phyloP scores from a whole-genome alignment of 2,888 invertebrate genomes.

The Asteroscopus sphinx region DNA sequence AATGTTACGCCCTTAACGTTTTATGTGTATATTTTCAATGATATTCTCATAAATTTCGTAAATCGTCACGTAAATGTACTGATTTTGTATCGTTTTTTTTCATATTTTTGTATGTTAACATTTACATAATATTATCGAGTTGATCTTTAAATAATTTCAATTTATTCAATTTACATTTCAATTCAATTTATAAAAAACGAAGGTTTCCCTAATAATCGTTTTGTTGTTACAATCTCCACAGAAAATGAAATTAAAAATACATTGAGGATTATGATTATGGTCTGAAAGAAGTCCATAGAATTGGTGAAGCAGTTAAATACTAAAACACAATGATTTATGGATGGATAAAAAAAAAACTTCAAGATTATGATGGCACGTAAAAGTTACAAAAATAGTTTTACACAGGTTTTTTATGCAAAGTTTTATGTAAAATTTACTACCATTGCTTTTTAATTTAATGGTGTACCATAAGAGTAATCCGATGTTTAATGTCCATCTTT shows the following conservation, averaged over 20 bases:
- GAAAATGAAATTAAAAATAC: slow-evolving; percentile 15
- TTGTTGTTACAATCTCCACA: slow-evolving; percentile 13
- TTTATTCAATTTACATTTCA: too few relatives aligned
- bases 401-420: slow-evolving; percentile 50
- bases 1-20: slow-evolving; percentile 61
- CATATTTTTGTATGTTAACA: slow-evolving; percentile 47
- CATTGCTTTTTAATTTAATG: slow-evolving; percentile 71
- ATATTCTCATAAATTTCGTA: slow-evolving; percentile 75
- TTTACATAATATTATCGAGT: slow-evolving; percentile 42
- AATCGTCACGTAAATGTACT: slow-evolving; percentile 68
- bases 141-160: slow-evolving; percentile 33
- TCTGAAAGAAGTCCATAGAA: slow-evolving; percentile 6
- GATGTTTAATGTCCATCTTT: slow-evolving; percentile 54
- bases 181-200: too few relatives aligned
- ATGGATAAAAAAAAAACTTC: slow-evolving; percentile 39
- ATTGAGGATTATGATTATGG: slow-evolving; percentile 2
- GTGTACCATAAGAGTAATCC: slow-evolving; percentile 61
- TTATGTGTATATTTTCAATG: slow-evolving; percentile 73
- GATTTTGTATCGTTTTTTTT: slow-evolving; percentile 62
- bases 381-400: slow-evolving; percentile 59
- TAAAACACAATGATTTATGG: slow-evolving; percentile 26
- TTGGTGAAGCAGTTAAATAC: slow-evolving; percentile 24
- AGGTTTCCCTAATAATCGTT: slow-evolving; percentile 25
- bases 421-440: slow-evolving; percentile 62
- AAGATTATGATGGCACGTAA: slow-evolving; percentile 44